phyloP scores from a whole-genome alignment of 2,797 vertebrate species.

The Lacerta viridis region DNA sequence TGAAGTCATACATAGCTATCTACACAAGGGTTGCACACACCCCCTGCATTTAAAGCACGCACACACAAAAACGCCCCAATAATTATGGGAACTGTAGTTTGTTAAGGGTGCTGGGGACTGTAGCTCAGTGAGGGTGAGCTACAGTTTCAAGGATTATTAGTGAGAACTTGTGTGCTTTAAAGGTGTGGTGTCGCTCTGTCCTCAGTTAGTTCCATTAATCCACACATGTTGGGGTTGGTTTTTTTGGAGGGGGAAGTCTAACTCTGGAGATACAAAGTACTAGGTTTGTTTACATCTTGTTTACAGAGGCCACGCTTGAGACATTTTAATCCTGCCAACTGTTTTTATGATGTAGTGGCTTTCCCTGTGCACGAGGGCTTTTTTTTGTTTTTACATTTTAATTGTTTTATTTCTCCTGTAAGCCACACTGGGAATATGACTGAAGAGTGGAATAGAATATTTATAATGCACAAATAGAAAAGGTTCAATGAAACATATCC shows the following conservation, averaged over 20 bases:
- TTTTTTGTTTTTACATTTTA: neutral
- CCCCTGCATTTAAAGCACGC: no score
- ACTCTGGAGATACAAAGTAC: neutral
- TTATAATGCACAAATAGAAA: neutral
- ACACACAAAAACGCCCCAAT: no score
- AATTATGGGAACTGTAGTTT: no score
- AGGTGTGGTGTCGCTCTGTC: no score
- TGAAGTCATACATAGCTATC: neutral
- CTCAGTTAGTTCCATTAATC: neutral
- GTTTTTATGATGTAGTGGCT: neutral
- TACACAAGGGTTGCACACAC: no score
- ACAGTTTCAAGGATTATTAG: no score
- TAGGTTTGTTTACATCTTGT: neutral
- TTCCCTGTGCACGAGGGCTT: neutral
- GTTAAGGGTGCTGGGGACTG: no score
- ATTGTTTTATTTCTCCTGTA: constrained; percentile 5
- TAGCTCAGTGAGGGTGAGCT: no score
- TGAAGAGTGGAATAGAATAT: neutral
- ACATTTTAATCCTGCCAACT: neutral
- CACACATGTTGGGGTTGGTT: no score
- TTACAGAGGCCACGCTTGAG: neutral
- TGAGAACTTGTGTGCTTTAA: no score
- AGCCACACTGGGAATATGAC: neutral
- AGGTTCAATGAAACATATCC: neutral
- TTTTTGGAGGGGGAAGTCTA: neutral